These are phyloP conservation scores for Euproctis similis DNA, from an alignment of 2,888 invertebrate species.

Conservation along the genomic window DNA sequence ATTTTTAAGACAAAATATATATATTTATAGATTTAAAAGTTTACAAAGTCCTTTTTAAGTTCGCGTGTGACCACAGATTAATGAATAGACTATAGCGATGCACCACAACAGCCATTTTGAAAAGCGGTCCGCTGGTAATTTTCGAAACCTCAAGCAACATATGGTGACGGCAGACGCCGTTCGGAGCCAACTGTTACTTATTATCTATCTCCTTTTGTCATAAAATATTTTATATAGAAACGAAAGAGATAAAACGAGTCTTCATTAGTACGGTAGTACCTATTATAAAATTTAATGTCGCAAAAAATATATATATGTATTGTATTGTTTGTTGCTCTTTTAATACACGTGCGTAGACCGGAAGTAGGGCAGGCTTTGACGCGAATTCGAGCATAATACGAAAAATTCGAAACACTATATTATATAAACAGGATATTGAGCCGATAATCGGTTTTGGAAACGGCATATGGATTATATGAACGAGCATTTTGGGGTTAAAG, in stretches of 20 bases:
- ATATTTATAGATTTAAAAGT: no score
- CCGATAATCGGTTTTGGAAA: conserved; percentile 54
- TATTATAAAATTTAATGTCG: conserved; percentile 64
- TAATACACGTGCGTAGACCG: conserved; percentile 55
- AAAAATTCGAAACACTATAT: conserved; percentile 47
- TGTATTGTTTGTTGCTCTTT: conserved; percentile 49
- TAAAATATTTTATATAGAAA: conserved; percentile 10
- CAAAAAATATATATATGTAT: no score
- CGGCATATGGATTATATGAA: conserved; percentile 63
- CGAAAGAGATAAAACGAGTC: conserved; percentile 41
- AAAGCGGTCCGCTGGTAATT: conserved; percentile 54
- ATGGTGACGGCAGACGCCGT: conserved; percentile 71
- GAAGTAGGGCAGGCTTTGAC: conserved; percentile 67
- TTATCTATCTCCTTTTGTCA: conserved; percentile 37
- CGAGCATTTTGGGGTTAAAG: conserved; percentile 22
- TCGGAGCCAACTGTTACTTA: conserved; percentile 64
- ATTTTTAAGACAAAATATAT: no score
- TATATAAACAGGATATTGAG: conserved; percentile 69
- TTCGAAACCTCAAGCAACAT: conserved; percentile 72
- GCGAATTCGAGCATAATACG: conserved; percentile 60
- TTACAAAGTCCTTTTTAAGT: background rate
- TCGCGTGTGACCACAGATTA: conserved; percentile 36
- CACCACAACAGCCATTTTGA: conserved; percentile 53
- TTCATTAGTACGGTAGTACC: conserved; percentile 70
- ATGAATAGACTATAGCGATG: conserved; percentile 56